These are phyloP conservation scores for Calycopis cecrops DNA, from an alignment of 1,140 invertebrate genomes.

Conservation along the genomic window DNA sequence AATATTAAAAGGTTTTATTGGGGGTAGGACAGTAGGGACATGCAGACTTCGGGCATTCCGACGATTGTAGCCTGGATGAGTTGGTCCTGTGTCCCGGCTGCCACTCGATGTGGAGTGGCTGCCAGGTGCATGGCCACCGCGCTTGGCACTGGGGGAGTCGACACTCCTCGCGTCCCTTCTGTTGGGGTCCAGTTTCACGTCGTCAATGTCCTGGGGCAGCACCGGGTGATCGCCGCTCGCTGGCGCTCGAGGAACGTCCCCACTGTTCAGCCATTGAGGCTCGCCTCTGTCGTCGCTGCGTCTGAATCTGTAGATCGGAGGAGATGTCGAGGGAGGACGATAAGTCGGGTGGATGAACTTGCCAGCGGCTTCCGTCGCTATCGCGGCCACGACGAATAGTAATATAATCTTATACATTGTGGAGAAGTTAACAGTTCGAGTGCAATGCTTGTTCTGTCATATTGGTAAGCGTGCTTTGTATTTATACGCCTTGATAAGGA, in stretches of 20 bases:
- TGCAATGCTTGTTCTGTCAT: neutral
- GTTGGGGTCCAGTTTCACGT: no score
- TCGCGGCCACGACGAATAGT: neutral
- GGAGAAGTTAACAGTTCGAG: neutral
- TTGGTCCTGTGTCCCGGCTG: conserved; percentile 34
- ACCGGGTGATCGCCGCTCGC: conserved; percentile 38
- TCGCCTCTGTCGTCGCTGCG: conserved; percentile 27
- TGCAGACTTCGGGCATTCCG: conserved; percentile 33
- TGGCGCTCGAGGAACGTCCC: conserved; percentile 36
- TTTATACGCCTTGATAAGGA: conserved; percentile 4
- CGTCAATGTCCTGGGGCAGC: conserved; percentile 41
- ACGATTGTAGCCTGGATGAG: conserved; percentile 44
- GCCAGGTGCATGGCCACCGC: conserved; percentile 35
- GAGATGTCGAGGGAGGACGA: conserved; percentile 30
- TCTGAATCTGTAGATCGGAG: conserved; percentile 31
- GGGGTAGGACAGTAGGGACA: no score
- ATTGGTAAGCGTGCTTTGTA: neutral
- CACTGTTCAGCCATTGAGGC: conserved; percentile 44
- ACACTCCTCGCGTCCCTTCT: conserved; percentile 32
- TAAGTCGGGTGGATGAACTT: conserved; percentile 41
- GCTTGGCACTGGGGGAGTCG: conserved; percentile 39
- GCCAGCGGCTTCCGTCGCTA: conserved; percentile 26
- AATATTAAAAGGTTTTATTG: no score
- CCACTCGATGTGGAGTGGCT: conserved; percentile 30
- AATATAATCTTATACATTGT: neutral